Conservation (phyloP, 2,888 invertebrate species). For the Maniola hyperantus region DNA sequence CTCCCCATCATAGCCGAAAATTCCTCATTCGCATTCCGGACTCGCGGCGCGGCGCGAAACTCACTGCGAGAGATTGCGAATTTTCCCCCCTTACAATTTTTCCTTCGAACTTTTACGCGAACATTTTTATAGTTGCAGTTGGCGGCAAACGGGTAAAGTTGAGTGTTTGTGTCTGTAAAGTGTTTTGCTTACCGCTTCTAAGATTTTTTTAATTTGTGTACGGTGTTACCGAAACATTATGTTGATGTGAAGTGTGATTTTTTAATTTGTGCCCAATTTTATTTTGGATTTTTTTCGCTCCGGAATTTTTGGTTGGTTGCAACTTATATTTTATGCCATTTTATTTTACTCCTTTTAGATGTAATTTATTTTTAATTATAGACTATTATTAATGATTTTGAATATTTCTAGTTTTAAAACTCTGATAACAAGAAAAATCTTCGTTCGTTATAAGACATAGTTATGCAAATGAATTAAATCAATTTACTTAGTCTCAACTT, state of each 20-base stretch:
- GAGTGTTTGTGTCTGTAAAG: slow-evolving; percentile 72
- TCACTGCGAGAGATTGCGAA: slow-evolving; percentile 55
- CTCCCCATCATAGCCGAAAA: slow-evolving; percentile 79
- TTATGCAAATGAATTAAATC: slow-evolving; percentile 19
- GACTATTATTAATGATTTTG: slow-evolving; percentile 19
- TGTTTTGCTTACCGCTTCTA: slow-evolving; percentile 71
- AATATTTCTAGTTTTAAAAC: not conserved
- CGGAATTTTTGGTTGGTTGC: slow-evolving; percentile 78
- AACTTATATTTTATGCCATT: slow-evolving; percentile 46
- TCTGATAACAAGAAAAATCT: not conserved
- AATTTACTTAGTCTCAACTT: slow-evolving; percentile 14
- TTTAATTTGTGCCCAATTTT: slow-evolving; percentile 76
- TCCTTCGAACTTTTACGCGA: slow-evolving; percentile 50
- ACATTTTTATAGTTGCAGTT: slow-evolving; percentile 61
- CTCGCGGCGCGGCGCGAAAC: slow-evolving; percentile 72
- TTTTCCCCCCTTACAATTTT: slow-evolving; percentile 45
- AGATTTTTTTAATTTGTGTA: slow-evolving; percentile 68
- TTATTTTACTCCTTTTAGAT: slow-evolving; percentile 37
- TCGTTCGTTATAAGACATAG: not conserved
- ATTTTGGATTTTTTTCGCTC: slow-evolving; percentile 79
- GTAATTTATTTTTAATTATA: slow-evolving; percentile 11
- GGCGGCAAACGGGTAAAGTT: slow-evolving; percentile 79
- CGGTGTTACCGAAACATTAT: slow-evolving; percentile 68
- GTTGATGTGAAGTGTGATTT: slow-evolving; percentile 73
- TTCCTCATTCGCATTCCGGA: slow-evolving; percentile 65